Evolutionary conservation across 2,888 invertebrate species (phyloP).

Genomic region (Petrolisthes manimaculis): DNA sequence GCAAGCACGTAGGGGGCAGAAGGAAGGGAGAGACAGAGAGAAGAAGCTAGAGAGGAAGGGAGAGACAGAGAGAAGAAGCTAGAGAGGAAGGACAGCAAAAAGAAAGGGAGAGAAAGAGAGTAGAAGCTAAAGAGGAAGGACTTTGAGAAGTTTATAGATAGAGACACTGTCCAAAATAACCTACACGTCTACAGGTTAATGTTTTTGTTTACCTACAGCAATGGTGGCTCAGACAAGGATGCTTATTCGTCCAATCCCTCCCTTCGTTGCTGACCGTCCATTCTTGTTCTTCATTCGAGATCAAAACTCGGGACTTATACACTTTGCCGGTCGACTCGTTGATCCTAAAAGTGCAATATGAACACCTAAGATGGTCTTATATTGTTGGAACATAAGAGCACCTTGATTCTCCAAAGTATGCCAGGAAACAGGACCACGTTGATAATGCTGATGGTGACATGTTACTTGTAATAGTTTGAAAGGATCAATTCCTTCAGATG

Average conservation of each 20-base stretch:
- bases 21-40: not conserved
- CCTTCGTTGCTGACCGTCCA: conserved; percentile 59
- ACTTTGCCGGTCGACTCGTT: conserved; percentile 55
- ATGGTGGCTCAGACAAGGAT: conserved; percentile 32
- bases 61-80: not conserved
- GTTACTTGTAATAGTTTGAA: no score
- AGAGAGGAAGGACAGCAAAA: not conserved
- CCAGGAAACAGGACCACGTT: no score
- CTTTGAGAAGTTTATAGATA: no score
- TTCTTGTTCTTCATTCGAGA: conserved; percentile 60
- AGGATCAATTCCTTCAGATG: no score
- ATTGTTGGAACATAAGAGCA: no score
- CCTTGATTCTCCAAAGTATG: no score
- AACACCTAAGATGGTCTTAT: not conserved
- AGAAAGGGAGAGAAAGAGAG: no score
- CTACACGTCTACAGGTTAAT: not conserved
- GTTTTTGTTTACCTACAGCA: conserved; percentile 33
- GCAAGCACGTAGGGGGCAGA: not conserved
- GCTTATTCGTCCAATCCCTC: conserved; percentile 32
- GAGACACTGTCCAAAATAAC: no score
- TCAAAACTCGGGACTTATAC: conserved; percentile 41
- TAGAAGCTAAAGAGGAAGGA: no score
- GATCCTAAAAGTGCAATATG: not conserved
- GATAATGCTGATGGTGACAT: no score
- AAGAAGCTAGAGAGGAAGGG: not conserved